Evolutionary conservation across 2,888 invertebrate genomes (phyloP), one percentile per base, ranked within the genome.

Genomic region (Nomada ruficornis): DNA sequence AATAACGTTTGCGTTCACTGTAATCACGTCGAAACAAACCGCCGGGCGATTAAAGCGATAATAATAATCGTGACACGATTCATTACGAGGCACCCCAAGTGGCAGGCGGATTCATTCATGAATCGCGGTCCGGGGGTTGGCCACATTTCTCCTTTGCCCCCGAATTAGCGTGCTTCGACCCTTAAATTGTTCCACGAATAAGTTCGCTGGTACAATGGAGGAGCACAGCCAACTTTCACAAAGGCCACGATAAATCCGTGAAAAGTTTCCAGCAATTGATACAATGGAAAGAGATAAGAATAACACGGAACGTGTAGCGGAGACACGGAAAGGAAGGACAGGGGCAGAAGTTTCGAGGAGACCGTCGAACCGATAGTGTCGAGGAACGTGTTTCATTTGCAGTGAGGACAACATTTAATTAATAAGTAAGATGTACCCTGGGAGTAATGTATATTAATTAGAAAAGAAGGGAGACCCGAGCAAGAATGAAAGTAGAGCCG

Each of bases 361-460:
- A 20, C 47, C 23, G 60, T 64, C 20, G 18, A 36, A n/a, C 57
- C 83, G 84, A 85, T 83, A 87, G 84, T 67, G 84, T 78, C 77
- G 77, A 88, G 82, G 86, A 90, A 89, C 88, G 85, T 73, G 87
- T 86, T 80, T 78, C 83, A 69, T 75, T 83, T 85, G 80, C 77
- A 71, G 69, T 71, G 60, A 60, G 84, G 83, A 80, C 86, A 86
- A 83, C 86, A 88, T 90, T 90, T 90, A 91, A 91, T 91, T 91
- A 91, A 91, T 91, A 91, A 90, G 85, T 85, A 78, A 84, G 54
- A 71, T 83, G 83, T 87, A 89, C 73, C 85, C 84, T 78, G 29
- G 29, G 82, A 80, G 85, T 88, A 88, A 90, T 88, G 85, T 87
- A 88, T 83, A 88, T 88, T 90, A 91, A 91, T 89, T 88, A 69